Evolutionary conservation across 2,113 vertebrate species (phyloP).

Genomic region (Tachycineta bicolor): DNA sequence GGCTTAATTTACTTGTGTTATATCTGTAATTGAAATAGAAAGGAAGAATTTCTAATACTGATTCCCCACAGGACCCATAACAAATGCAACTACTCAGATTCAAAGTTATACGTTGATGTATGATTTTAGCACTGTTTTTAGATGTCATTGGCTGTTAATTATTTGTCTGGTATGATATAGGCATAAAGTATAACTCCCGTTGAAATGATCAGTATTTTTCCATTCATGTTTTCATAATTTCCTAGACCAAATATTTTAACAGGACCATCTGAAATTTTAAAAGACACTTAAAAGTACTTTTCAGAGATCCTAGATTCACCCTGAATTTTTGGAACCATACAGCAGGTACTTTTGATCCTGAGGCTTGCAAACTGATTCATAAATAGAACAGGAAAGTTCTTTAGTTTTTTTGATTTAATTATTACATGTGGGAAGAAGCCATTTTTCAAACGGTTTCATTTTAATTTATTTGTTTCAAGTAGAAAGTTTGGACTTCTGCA

Average conservation of each 20-base stretch:
- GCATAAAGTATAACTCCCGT: neutral
- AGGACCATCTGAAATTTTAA: neutral
- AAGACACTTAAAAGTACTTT: neutral
- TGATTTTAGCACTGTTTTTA: neutral
- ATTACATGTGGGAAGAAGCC: neutral
- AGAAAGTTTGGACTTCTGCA: neutral
- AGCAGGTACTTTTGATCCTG: neutral
- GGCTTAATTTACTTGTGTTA: conserved; percentile 20
- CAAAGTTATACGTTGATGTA: neutral
- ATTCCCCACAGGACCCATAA: neutral
- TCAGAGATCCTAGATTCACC: neutral
- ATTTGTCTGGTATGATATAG: neutral
- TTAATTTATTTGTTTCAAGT: neutral
- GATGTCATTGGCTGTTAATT: neutral
- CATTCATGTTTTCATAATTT: neutral
- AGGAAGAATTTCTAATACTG: conserved; percentile 22
- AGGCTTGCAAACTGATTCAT: neutral
- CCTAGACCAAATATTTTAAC: neutral
- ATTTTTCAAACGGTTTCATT: neutral
- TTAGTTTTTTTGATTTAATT: neutral
- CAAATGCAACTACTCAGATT: conserved; percentile 11
- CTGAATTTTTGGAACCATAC: neutral
- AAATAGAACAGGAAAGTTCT: neutral
- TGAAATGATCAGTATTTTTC: neutral
- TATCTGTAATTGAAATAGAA: conserved; percentile 47